Evolutionary conservation across 2,113 vertebrate genomes (phyloP), one percentile per base, ranked within the genome.

Genomic region (Scartelaos histophorus): DNA sequence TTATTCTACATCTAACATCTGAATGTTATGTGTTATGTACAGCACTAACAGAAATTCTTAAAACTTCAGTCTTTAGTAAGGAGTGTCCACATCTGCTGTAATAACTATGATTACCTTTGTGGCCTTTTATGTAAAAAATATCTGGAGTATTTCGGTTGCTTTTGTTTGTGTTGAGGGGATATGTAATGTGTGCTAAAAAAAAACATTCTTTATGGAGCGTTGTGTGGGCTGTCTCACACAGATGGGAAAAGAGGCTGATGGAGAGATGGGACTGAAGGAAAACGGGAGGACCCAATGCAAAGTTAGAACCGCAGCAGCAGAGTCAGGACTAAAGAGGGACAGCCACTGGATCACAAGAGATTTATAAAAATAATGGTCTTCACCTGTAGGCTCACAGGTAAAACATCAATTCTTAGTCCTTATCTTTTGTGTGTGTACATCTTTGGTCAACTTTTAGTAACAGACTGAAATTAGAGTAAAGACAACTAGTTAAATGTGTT

Each of bases 21-120:
- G 38, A 43, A 43, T 38, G 1, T 43, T 9, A 47, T 47, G 46
- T 47, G 12, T 47, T 79, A 77, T 82, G 78, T 90, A 87, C 83
- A 89, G 87, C 77, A 84, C 73, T 70, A 72, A 71, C 76, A 85
- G 74, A 81, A 72, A 66, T 80, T 19, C 81, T 71, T 67, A 85
- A 87, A 87, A 86, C 88, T 89, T 76, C 75, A 58, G 56, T 21
- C 51, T 19, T 16, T 17, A 17, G 47, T 43, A 43, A 43, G 9
- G 9, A 43, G 38, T 43, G 38, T 43, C 10, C 38, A 9, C 38
- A 43, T 43, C 38, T 43, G 7, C 38, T 43, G 7, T 43, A 43
- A 43, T 43, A 43, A 43, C 38, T 43, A 38, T 38, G 1, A 43
- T 43, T 43, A 10, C 7, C 38, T 43, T 43, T 43, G 38, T 43